Conservation (phyloP, 2,888 invertebrate genomes). For the Microctonus hyperodae region DNA sequence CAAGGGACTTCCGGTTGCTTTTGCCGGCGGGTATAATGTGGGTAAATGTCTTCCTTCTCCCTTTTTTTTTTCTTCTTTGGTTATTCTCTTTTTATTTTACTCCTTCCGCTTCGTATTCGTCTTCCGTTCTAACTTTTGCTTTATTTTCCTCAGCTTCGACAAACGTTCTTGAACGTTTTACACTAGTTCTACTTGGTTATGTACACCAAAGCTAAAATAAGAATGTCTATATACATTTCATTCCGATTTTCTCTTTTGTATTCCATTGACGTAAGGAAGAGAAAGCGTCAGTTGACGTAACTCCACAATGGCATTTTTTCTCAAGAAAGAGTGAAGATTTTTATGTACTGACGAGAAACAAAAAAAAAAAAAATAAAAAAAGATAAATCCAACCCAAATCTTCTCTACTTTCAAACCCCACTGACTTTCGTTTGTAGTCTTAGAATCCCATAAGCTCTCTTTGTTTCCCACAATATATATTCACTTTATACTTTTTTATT, state of each 20-base stretch:
- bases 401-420: not conserved
- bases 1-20: not conserved
- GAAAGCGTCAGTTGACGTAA: slow-evolving; percentile 10
- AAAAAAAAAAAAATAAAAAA: too few relatives aligned
- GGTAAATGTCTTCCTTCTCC: not conserved
- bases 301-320: slow-evolving; percentile 13
- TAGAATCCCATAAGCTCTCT: not conserved
- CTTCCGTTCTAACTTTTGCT: not conserved
- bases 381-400: slow-evolving; percentile 2
- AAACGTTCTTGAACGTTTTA: slow-evolving; percentile 13
- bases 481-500: not conserved
- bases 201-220: not conserved
- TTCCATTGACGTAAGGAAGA: not conserved
- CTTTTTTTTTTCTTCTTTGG: not conserved
- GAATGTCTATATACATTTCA: slow-evolving; percentile 6
- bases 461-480: not conserved
- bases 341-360: slow-evolving; percentile 4
- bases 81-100: not conserved
- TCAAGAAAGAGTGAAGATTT: slow-evolving; percentile 2
- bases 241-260: slow-evolving; percentile 14
- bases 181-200: slow-evolving; percentile 11
- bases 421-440: not conserved
- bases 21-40: not conserved
- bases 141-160: slow-evolving; percentile 13
- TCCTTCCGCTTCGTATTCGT: slow-evolving; percentile 9